Percentiles rank a stretch among this genome's conserved stretches.
Evolutionary conservation across 2,113 vertebrate species (phyloP).

Genomic region (Crotalus viridis): DNA sequence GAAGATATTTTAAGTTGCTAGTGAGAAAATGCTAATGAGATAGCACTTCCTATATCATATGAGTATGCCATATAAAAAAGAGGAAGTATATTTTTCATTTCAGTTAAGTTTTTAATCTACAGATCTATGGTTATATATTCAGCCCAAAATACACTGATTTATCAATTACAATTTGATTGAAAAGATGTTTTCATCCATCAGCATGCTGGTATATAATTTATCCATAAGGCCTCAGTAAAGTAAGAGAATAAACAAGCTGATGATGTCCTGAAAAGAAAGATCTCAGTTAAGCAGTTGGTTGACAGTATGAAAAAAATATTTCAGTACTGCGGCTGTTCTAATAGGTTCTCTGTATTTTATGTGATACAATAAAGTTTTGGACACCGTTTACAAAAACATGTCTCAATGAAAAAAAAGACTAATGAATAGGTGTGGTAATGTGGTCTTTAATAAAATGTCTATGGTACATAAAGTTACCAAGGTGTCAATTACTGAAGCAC

Average conservation of each 20-base stretch:
- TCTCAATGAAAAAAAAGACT: neutral
- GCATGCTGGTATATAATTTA: neutral
- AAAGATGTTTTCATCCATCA: neutral
- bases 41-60: neutral
- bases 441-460: too few relatives aligned
- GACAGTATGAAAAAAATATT: neutral
- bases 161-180: neutral
- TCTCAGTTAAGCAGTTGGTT: neutral
- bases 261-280: neutral
- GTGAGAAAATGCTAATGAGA: neutral
- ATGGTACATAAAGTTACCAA: too few relatives aligned
- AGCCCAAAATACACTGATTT: neutral
- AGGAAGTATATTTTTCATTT: neutral
- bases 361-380: neutral
- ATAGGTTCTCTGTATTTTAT: neutral
- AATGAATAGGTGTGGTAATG: too few relatives aligned
- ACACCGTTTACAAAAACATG: neutral
- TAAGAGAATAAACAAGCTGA: neutral
- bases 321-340: neutral
- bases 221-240: neutral
- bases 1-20: neutral
- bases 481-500: too few relatives aligned
- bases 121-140: neutral
- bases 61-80: neutral
- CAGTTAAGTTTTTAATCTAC: neutral